Base-by-base conservation (phyloP, 2,888 invertebrate genomes). In the Leptinotarsa rubiginosa region DNA sequence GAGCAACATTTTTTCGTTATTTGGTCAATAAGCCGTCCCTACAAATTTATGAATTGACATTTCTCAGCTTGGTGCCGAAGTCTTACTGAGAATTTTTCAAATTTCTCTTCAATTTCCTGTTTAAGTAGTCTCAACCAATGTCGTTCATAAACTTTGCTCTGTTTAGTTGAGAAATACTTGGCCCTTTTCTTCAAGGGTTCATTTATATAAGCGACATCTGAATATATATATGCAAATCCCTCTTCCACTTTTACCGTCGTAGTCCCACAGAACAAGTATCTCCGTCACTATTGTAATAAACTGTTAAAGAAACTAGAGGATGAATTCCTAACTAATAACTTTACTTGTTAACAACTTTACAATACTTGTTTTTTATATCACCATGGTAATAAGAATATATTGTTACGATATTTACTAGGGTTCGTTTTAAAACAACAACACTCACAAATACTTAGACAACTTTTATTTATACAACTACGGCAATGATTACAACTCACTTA, bases 61-160 rank as follows among this genome's bases (percentile, higher is more conserved):
- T 77, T 78, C 4, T 50, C 69, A 10, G 72, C 75, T 75, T 77
- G 79, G 5, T 77, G 25, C 22, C 79, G 78, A 10, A 85, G 65
- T 54, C 82, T 76, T 5, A 77, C 62, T 13, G 84, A 47, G 75
- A 85, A 86, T 70, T 84, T 85, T 62, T 82, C 83, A 71, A 85
- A 83, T 52, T 81, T 82, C 56, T 85, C 85, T 0, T 75, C 80
- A 64, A 75, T 70, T 82, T 84, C 82, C 66, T 83, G 75, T 80
- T 83, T 77, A 5, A 83, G 70, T 15, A 79, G 70, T 2, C 84
- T 72, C 74, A 85, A 85, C 4, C 84, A 13, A 76, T 85, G 83
- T 13, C 84, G 68, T 78, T 86, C 84, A 74, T 72, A 82, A 3
- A 70, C 59, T 41, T 73, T 74, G 70, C 77, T 81, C 73, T 82